Base-by-base conservation (phyloP, 2,888 invertebrate genomes). In the Arctia plantaginis region DNA sequence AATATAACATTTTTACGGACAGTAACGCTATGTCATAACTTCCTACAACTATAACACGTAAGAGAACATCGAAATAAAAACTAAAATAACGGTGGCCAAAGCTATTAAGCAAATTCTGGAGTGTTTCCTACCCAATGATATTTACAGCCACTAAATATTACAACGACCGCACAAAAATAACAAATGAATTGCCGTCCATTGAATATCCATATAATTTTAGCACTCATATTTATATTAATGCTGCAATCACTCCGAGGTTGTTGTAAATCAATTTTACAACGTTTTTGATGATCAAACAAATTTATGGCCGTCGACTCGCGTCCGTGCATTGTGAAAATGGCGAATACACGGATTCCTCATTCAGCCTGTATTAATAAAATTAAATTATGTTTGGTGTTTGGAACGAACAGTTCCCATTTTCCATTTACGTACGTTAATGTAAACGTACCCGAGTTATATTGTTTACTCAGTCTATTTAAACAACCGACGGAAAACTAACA, bases 261-360 rank as follows among this genome's bases (percentile, higher is more conserved):
- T 81, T 86, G 87, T 95, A 95, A 95, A 95, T 95, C 95, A 95
- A 89, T 90, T 93, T 94, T 93, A 93, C 92, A 90, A 88, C 90
- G 88, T 87, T 92, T 93, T 94, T 95, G 93, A 95, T 93, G 93
- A 90, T 89, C 88, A 82, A 78, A 89, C 88, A 92, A 94, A 92
- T 90, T 55, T 89, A 87, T 84, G 73, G 69, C 75, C 27, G 66
- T 68, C 59, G 27, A 76, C 71, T 67, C 67, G 71, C 80, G 77
- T 80, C 89, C 83, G 86, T 83, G 89, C 86, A 91, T 92, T 89
- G 90, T 89, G 79, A 86, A 84, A 87, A 85, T 82, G 73, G 41
- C 65, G 41, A 39, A 67, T 44, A 44, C 44, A 44, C 41, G 7
- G 39, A 71, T 82, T 75, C 68, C 65, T 66, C 73, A 69, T 72